Base-by-base conservation (phyloP, 2,888 invertebrate genomes). In the Acronicta leporina region DNA sequence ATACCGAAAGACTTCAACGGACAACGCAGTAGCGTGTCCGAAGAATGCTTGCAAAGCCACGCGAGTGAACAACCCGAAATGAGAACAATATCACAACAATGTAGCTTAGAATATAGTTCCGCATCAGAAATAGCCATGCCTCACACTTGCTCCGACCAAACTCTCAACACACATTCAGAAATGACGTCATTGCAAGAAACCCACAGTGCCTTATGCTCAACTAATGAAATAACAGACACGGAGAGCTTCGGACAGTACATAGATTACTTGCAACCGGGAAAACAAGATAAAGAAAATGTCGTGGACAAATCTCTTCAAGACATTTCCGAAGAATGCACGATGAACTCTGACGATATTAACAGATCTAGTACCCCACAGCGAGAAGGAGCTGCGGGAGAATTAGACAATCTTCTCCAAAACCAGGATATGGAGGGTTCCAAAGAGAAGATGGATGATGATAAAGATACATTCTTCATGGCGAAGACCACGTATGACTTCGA, bases 61-160 rank as follows among this genome's bases (percentile, higher is more conserved):
- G 91, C 92, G 0, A 73, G 73, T 25, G 92, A 92, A 27, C 91
- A 86, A 45, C 94, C 95, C 5, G 94, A 94, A 68, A 95, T 96
- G 94, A 90, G 96, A 25, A 96, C 96, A 0, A 96, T 96, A 30
- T 96, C 96, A 0, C 96, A 96, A 74, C 96, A 96, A 71, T 96
- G 96, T 75, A 96, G 96, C 61, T 87, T 96, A 47, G 96, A 96
- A 79, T 96, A 96, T 77, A 96, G 96, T 67, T 96, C 96, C 0
- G 95, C 95, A 0, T 95, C 95, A 1, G 94, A 95, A 84, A 92
- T 92, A 69, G 95, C 95, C 0, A 89, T 95, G 85, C 95, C 95
- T 0, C 91, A 94, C 67, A 93, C 95, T 0, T 94, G 92, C 66
- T 95, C 95, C 0, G 95, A 95, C 42, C 94, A 94, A 81, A 94